Evolutionary conservation across 2,888 invertebrate genomes (phyloP).

Genomic region (Rosalia funebris): DNA sequence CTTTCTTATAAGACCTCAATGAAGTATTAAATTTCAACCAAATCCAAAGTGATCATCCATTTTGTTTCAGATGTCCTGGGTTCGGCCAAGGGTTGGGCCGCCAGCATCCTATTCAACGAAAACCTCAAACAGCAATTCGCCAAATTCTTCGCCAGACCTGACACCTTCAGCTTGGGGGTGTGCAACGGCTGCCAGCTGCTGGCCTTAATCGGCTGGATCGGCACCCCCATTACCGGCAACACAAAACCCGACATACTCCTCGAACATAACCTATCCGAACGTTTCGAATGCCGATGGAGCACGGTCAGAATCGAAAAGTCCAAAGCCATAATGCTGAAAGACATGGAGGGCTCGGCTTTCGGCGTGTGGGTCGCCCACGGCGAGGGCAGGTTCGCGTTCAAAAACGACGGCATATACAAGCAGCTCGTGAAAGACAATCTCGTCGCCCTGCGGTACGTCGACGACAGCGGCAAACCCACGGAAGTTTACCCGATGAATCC

Average conservation of each 20-base stretch:
- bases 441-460: constrained; percentile 83
- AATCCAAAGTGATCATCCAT: no score
- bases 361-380: constrained; percentile 78
- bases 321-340: constrained; percentile 84
- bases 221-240: constrained; percentile 61
- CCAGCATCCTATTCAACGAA: constrained; percentile 84
- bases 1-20: no score
- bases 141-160: constrained; percentile 74
- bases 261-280: constrained; percentile 87
- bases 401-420: constrained; percentile 65
- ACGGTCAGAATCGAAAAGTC: constrained; percentile 71
- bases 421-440: constrained; percentile 70
- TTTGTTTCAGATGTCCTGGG: constrained; percentile 85
- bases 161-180: constrained; percentile 96
- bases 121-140: constrained; percentile 80
- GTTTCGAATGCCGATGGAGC: constrained; percentile 79
- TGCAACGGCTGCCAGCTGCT: constrained; percentile 98
- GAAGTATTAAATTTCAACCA: no score
- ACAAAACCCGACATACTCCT: constrained; percentile 73
- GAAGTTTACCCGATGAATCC: constrained; percentile 94
- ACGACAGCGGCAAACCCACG: constrained; percentile 80
- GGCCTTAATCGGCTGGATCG: constrained; percentile 93
- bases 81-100: constrained; percentile 98
- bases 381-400: constrained; percentile 83
- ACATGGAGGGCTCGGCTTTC: constrained; percentile 72